Conservation (phyloP, 2,888 invertebrate genomes). For the Drosophila diplacantha region DNA sequence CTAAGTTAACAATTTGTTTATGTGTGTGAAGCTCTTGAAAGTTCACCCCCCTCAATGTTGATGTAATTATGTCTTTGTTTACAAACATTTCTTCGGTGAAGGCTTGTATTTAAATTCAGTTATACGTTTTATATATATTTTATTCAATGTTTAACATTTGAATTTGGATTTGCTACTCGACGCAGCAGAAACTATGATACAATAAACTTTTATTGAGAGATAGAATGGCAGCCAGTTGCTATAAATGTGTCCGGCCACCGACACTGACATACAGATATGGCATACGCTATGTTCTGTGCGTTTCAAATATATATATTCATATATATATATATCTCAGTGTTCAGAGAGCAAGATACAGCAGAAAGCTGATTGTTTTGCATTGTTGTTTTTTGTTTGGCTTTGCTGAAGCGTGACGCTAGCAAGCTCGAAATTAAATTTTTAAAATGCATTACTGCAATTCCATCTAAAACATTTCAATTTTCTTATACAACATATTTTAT, state of each 20-base stretch:
- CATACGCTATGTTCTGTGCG: conserved; percentile 8
- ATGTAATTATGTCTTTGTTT: conserved; percentile 14
- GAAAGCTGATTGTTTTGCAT: conserved; percentile 38
- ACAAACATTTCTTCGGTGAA: conserved; percentile 1
- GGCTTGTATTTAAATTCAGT: conserved; percentile 1
- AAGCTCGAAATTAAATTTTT: conserved; percentile 34
- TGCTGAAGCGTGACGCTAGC: conserved; percentile 41
- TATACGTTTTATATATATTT: conserved; percentile 6
- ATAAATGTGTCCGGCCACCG: conserved; percentile 22
- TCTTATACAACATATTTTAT: conserved; percentile 33
- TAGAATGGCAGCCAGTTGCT: conserved; percentile 28
- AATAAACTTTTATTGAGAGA: conserved; percentile 38
- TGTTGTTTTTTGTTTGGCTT: conserved; percentile 35
- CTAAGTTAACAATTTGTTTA: conserved; percentile 10
- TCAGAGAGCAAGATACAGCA: conserved; percentile 13
- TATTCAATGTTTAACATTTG: conserved; percentile 19
- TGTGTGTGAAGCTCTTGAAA: conserved; percentile 5
- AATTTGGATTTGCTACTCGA: conserved; percentile 3
- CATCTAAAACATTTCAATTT: conserved; percentile 25
- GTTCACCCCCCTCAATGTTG: neutral
- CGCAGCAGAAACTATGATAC: conserved; percentile 15
- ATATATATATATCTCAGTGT: conserved; percentile 17
- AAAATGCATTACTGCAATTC: conserved; percentile 40
- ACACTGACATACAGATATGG: conserved; percentile 30
- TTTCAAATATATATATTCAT: neutral